phyloP scores from a whole-genome alignment of 1,140 invertebrate genomes.

The Apolygus lucorum region DNA sequence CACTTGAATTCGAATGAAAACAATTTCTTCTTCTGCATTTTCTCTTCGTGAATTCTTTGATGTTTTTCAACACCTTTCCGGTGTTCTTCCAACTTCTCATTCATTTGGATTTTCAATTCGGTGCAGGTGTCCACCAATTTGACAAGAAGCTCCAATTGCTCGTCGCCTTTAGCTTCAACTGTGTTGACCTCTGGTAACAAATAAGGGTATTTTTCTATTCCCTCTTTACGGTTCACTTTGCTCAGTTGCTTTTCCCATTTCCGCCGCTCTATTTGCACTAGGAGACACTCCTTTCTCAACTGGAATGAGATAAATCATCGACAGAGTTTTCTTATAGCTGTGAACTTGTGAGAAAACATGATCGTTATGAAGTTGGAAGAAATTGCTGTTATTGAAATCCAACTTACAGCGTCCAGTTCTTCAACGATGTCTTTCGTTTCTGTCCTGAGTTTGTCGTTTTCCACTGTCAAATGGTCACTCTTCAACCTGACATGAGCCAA shows the following conservation, averaged over 20 bases:
- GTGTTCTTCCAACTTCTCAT: neutral
- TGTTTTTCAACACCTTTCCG: neutral
- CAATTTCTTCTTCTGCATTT: neutral
- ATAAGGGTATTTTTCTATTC: neutral
- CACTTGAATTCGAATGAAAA: slow-evolving; percentile 1
- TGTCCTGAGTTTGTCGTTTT: neutral
- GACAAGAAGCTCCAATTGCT: neutral
- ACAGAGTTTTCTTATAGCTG: neutral
- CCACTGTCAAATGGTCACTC: neutral
- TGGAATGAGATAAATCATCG: neutral
- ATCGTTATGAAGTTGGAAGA: neutral
- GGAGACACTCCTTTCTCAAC: neutral
- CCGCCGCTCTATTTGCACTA: neutral
- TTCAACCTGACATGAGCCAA: neutral
- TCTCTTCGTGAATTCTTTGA: neutral
- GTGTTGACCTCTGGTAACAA: neutral
- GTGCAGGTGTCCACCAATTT: neutral
- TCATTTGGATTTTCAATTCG: neutral
- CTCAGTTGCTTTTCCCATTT: slow-evolving; percentile 3
- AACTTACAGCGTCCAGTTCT: neutral
- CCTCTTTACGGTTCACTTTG: neutral
- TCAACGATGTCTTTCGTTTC: neutral
- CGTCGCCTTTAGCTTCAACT: neutral
- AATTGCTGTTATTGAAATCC: neutral
- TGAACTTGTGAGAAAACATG: neutral